Base-by-base conservation (phyloP, 1,140 invertebrate genomes). In the Drosophila parvula region DNA sequence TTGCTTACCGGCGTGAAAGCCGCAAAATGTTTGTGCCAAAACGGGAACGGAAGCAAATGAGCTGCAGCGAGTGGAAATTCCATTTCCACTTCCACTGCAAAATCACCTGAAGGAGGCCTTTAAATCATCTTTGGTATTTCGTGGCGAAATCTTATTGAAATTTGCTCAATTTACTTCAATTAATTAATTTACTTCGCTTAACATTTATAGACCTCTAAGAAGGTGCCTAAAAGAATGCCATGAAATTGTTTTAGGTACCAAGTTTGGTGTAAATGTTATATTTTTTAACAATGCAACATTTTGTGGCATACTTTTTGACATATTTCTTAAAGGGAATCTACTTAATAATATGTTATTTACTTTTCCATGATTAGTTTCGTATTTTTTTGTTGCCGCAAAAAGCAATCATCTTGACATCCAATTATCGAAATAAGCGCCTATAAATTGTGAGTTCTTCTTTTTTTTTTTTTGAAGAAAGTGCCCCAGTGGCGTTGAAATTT, bases 371-470 rank as follows among this genome's bases (percentile, higher is more conserved):
- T 22, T 22, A 22, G 1, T 22, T 22, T 22, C 22, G 22, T 22
- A 22, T 22, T 22, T 22, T 22, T 22, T 22, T 22, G 22, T 22
- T 22, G 3, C 22, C n/a, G n/a, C n/a, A n/a, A n/a, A 3, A 22
- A 3, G 22, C 22, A 22, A 22, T 22, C 22, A 22, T 22, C 22
- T 1, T 3, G 22, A 22, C 47, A 53, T 51, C 65, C 65, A 69
- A 69, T 69, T 69, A 69, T 55, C 48, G 40, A 45, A 53, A 67
- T 41, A 53, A 65, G 16, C 45, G 45, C 40, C 60, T 53, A 69
- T 65, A 69, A 69, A 69, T 69, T 45, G 16, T 11, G 18, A 27
- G 59, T 62, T 56, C 30, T 30, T 5, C 5, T n/a, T 47, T 47
- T 47, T 48, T 14, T 5, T 5, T n/a, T 47, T 47, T 47, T 48